These are phyloP conservation scores for Phrynosoma blainvillii DNA, from an alignment of 2,113 vertebrate species.

Conservation along the genomic window DNA sequence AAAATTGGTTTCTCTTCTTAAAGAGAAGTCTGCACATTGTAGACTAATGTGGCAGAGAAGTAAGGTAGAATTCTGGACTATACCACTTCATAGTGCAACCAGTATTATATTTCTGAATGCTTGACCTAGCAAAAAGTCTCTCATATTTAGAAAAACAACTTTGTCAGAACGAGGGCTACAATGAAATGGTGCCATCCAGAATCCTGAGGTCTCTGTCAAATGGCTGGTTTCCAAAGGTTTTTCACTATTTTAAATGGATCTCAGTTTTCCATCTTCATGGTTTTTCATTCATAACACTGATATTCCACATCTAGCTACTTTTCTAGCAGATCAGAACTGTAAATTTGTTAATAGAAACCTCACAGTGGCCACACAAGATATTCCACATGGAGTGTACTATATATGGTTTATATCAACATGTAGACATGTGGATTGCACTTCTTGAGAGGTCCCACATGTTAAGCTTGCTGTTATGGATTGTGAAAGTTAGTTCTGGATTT, in stretches of 20 bases:
- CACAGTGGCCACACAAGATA: not conserved
- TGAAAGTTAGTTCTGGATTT: slow-evolving; percentile 19
- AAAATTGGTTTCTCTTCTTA: not conserved
- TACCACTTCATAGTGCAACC: not conserved
- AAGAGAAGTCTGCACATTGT: not conserved
- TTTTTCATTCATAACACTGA: not conserved
- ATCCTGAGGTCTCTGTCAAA: not conserved
- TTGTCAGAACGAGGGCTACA: not conserved
- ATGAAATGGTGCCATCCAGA: not conserved
- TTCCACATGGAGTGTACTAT: not conserved
- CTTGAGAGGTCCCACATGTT: slow-evolving; percentile 12
- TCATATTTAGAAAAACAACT: not conserved
- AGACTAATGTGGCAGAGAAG: not conserved
- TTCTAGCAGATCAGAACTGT: not conserved
- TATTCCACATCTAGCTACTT: not conserved
- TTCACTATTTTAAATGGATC: not conserved
- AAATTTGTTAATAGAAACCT: fast-evolving
- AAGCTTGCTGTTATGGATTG: not conserved
- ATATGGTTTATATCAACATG: not conserved
- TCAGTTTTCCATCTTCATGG: not conserved
- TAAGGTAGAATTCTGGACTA: not conserved
- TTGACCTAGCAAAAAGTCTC: too few relatives aligned
- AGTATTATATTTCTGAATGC: not conserved
- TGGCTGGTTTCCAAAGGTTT: too few relatives aligned
- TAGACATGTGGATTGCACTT: not conserved